Evolutionary conservation across 2,888 invertebrate genomes (phyloP).

Genomic region (Gastracanthus pulcherrimus): DNA sequence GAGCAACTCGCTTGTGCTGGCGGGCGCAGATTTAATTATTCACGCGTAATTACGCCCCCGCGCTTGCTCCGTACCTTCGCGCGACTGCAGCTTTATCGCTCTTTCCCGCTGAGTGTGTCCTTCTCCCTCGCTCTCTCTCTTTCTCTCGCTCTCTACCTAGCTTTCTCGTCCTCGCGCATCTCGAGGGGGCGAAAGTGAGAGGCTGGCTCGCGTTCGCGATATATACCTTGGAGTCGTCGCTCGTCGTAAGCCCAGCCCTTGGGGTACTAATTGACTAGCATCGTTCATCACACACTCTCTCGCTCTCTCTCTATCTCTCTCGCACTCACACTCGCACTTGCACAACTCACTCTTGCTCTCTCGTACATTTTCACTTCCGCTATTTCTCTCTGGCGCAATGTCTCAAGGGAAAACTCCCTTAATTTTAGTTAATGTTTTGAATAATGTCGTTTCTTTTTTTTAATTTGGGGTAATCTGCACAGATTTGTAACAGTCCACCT

Average conservation of each 20-base stretch:
- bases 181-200: slow-evolving; percentile 36
- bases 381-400: slow-evolving; percentile 4
- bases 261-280: slow-evolving; percentile 77
- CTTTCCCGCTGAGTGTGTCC: background rate
- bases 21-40: slow-evolving; percentile 63
- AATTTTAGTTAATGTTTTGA: background rate
- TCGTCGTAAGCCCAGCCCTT: slow-evolving; percentile 48
- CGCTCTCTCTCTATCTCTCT: background rate
- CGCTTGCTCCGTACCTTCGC: slow-evolving; percentile 54
- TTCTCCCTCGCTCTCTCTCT: slow-evolving; percentile 55
- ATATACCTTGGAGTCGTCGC: slow-evolving; percentile 7
- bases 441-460: background rate
- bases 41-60: slow-evolving; percentile 61
- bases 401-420: background rate
- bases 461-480: too few relatives aligned
- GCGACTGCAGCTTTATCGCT: slow-evolving; percentile 16
- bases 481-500: too few relatives aligned
- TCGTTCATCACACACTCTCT: slow-evolving; percentile 72
- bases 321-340: slow-evolving; percentile 2
- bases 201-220: slow-evolving; percentile 6
- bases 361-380: slow-evolving; percentile 16
- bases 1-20: slow-evolving; percentile 17
- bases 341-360: background rate
- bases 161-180: slow-evolving; percentile 24
- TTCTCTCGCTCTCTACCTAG: slow-evolving; percentile 23